Base-by-base conservation (phyloP, 2,797 vertebrate genomes). In the Micropoecilia bifurca region DNA sequence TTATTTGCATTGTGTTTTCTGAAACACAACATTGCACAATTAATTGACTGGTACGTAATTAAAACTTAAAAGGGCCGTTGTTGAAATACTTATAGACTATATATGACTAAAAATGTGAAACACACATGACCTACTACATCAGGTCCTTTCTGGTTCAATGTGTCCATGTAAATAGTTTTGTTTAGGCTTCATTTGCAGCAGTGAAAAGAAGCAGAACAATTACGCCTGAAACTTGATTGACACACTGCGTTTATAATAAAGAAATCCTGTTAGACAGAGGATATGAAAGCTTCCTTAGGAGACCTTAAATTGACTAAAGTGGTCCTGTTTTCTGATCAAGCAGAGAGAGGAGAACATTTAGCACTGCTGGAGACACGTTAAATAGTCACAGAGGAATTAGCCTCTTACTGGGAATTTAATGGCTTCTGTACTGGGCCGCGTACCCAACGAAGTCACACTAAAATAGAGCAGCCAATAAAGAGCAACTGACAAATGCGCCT, bases 261-360 rank as follows among this genome's bases (percentile, higher is more conserved):
- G 36, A 68, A 77, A 78, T 77, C 88, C 47, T 82, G 75, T 75
- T 41, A 71, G 83, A 89, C 77, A 85, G 87, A 90, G 89, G 90
- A 93, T 92, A 93, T 89, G 91, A 93, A 91, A 92, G 89, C 87
- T 89, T 91, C 89, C 92, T 95, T 93, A 0, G 75, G 92, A 94
- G 95, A 94, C 88, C 87, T 92, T 94, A 94, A 95, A 94, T 91
- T 87, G 90, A 93, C 89, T 94, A 93, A 94, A 94, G 93, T 93
- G 93, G 92, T 94, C 90, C 92, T 95, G 92, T 94, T 94, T 95
- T 95, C 91, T 93, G 94, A 95, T 95, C 91, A 91, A 92, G 90
- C 93, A 91, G 90, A 90, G 88, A 90, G 89, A 93, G 92, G 88
- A 90, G 91, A 93, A 94, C 93, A 94, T 91, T 94, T 93, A 95